Conservation (phyloP, 2,113 vertebrate genomes). For the Hemiscyllium ocellatum region DNA sequence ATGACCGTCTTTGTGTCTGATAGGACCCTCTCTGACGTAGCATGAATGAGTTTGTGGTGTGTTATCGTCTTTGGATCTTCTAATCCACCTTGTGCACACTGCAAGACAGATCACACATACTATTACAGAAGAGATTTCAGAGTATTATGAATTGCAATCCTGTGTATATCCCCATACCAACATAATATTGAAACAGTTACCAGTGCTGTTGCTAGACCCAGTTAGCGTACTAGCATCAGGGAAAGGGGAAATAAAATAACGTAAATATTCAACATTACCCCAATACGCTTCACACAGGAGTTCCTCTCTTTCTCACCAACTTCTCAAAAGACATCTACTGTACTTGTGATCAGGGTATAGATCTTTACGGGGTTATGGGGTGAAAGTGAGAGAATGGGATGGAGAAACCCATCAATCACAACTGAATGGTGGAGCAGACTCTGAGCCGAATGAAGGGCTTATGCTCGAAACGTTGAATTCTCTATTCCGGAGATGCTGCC, state of each 20-base stretch:
- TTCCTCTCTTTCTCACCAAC: neutral
- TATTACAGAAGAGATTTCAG: neutral
- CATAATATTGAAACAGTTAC: neutral
- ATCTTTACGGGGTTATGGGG: neutral
- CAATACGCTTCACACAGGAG: neutral
- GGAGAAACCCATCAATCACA: too few species aligned
- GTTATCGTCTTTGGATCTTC: slow-evolving; percentile 90
- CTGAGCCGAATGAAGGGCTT: too few species aligned
- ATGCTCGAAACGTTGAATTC: too few species aligned
- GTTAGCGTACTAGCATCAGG: neutral
- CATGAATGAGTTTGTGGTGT: slow-evolving; percentile 88
- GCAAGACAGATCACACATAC: neutral
- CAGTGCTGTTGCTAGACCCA: neutral
- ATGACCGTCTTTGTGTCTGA: slow-evolving; percentile 76
- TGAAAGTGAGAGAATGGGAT: too few species aligned
- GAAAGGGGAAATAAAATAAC: neutral
- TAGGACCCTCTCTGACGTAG: slow-evolving; percentile 82
- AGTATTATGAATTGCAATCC: neutral
- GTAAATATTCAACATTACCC: neutral
- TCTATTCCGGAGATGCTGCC: too few species aligned
- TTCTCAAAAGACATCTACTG: neutral
- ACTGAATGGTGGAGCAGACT: too few species aligned
- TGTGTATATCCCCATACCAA: neutral
- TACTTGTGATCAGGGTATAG: too few species aligned
- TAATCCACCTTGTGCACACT: slow-evolving; percentile 79